Evolutionary conservation across 92 coral and sea anemone genomes (phyloP), one percentile per base, ranked within the genome.

Genomic region (Diadumene lineata): DNA sequence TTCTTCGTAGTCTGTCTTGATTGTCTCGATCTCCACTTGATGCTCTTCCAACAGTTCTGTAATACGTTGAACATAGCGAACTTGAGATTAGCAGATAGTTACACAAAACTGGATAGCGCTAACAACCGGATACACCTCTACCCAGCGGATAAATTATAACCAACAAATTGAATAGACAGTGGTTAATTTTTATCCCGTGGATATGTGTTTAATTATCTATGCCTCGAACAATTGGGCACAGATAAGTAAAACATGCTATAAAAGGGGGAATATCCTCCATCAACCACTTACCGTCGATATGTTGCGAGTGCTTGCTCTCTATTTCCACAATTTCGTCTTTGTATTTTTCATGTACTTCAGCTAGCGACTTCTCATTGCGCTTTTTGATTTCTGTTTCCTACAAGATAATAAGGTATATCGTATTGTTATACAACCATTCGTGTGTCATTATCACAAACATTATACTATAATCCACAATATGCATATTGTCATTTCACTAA

Each of bases 41-140:
- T 90, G 97, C 72, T 94, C 98, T 84, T 94, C 98, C 28, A 94
- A 83, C 34, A 94, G 85, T 79, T 94, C 98, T 90, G 66, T 11
- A 71, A 76, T 3, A 21, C 24, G 19, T 53, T 15, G 19, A 53
- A 53, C 60, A 53, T 28, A n/a, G n/a, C n/a, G n/a, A n/a, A n/a
- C n/a, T n/a, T n/a, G n/a, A n/a, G n/a, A n/a, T n/a, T n/a, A n/a
- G n/a, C n/a, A n/a, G n/a, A n/a, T n/a, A n/a, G n/a, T n/a, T n/a
- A n/a, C n/a, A n/a, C n/a, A n/a, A n/a, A n/a, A n/a, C n/a, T n/a
- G n/a, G n/a, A n/a, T n/a, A n/a, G n/a, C n/a, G n/a, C n/a, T n/a
- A n/a, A n/a, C n/a, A n/a, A n/a, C n/a, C n/a, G n/a, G n/a, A n/a
- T n/a, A n/a, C n/a, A n/a, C n/a, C n/a, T n/a, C n/a, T n/a, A n/a